These are phyloP conservation scores for Hippocampus abdominalis DNA, from an alignment of 2,113 vertebrate species.

Conservation along the genomic window DNA sequence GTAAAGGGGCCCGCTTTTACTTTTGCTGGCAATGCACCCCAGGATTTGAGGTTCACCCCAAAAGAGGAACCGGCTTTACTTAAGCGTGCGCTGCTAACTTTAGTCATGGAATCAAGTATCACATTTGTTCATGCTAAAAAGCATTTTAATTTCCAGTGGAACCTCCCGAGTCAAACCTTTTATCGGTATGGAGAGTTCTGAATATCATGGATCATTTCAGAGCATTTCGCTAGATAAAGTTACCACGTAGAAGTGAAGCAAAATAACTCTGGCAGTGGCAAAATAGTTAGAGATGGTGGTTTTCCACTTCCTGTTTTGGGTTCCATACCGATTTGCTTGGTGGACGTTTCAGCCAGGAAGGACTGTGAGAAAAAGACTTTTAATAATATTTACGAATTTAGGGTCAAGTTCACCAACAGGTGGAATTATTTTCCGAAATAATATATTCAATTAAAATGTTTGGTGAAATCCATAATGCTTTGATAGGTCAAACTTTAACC, in stretches of 20 bases:
- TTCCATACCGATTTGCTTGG: background rate
- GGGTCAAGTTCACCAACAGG: no score
- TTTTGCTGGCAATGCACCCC: constrained; percentile 36
- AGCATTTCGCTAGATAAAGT: background rate
- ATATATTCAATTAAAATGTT: no score
- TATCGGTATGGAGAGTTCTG: background rate
- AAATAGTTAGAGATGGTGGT: background rate
- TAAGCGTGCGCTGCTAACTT: constrained; percentile 49
- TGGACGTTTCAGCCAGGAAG: background rate
- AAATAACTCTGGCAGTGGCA: background rate
- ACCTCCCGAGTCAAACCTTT: background rate
- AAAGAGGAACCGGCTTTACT: constrained; percentile 43
- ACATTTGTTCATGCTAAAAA: constrained; percentile 13
- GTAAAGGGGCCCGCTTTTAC: constrained; percentile 47
- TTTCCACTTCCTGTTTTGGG: background rate
- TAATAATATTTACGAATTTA: no score
- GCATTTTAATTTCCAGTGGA: background rate
- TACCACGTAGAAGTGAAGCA: background rate
- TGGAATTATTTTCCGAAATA: no score
- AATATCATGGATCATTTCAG: background rate
- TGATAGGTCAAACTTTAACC: no score
- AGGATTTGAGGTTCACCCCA: constrained; percentile 43
- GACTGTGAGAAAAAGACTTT: background rate
- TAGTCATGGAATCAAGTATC: constrained; percentile 51
- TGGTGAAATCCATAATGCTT: no score